phyloP scores from a whole-genome alignment of 2,888 invertebrate genomes.

The Mimachlamys varia region DNA sequence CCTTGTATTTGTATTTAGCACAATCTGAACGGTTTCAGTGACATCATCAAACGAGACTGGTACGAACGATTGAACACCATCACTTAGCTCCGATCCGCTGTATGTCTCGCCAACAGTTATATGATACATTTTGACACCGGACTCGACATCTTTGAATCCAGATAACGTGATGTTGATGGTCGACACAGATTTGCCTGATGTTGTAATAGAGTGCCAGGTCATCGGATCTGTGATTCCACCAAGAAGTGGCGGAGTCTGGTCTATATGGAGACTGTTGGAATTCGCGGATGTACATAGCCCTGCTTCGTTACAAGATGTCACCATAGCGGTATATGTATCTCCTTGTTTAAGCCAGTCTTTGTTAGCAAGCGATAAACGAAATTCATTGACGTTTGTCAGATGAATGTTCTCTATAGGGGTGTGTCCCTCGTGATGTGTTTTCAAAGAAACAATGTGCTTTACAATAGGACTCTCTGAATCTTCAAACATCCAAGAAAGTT shows the following conservation, averaged over 20 bases:
- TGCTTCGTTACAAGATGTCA: conserved; percentile 59
- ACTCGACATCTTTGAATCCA: conserved; percentile 42
- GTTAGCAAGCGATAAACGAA: conserved; percentile 42
- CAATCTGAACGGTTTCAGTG: not conserved
- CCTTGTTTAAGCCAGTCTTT: conserved; percentile 48
- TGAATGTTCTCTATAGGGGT: conserved; percentile 41
- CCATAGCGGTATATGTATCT: conserved; percentile 47
- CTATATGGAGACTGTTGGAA: conserved; percentile 49
- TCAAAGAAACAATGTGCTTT: conserved; percentile 48
- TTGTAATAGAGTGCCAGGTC: conserved; percentile 47
- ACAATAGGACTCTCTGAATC: conserved; percentile 58
- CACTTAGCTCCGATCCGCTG: conserved; percentile 14
- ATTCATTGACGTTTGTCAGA: conserved; percentile 41
- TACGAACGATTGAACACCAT: not conserved
- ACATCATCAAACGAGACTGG: not conserved
- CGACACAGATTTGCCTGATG: conserved; percentile 40
- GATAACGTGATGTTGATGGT: conserved; percentile 29
- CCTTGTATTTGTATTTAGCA: not conserved
- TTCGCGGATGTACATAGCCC: conserved; percentile 51
- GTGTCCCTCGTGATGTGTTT: conserved; percentile 48
- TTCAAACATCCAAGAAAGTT: conserved; percentile 52
- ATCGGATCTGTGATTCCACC: conserved; percentile 51
- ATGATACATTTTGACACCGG: conserved; percentile 9
- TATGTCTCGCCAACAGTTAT: not conserved
- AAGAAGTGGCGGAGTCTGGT: conserved; percentile 55